Percentiles rank a stretch among this genome's conserved stretches.
phyloP scores from a whole-genome alignment of 2,113 vertebrate genomes.

The Lontra canadensis region DNA sequence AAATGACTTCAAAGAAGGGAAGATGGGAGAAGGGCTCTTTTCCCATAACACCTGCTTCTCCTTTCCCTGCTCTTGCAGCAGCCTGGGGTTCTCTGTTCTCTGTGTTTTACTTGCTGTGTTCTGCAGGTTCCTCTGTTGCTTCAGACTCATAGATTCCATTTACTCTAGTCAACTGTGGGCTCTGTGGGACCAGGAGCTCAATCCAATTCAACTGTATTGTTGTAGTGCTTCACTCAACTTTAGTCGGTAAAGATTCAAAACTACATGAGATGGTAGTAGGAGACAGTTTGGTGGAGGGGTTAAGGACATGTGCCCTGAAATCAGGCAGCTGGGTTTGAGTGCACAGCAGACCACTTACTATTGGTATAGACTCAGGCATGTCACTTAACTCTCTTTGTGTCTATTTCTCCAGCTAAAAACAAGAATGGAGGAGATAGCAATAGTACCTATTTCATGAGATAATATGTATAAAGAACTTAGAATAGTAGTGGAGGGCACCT shows the following conservation, averaged over 20 bases:
- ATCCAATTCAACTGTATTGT: background rate
- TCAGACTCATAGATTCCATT: background rate
- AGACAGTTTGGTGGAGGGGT: background rate
- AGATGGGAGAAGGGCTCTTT: background rate
- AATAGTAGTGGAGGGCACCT: background rate
- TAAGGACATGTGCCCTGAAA: background rate
- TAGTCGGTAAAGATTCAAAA: background rate
- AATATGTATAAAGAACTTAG: background rate
- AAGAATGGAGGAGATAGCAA: background rate
- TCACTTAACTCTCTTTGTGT: background rate
- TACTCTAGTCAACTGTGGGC: background rate
- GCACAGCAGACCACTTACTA: background rate
- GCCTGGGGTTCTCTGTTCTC: background rate
- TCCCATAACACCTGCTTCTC: background rate
- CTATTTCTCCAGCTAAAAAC: background rate
- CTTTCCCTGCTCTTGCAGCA: background rate
- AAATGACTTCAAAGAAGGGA: background rate
- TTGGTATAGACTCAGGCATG: background rate
- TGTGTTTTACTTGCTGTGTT: background rate
- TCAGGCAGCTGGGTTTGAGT: background rate
- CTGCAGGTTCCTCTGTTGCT: background rate
- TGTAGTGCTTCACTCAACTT: background rate
- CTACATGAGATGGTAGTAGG: background rate
- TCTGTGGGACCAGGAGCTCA: background rate
- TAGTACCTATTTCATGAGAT: background rate